Percentiles rank a stretch among this genome's conserved stretches.
Conservation (phyloP, 2,113 vertebrate species). For the Aspidoscelis tigris region DNA sequence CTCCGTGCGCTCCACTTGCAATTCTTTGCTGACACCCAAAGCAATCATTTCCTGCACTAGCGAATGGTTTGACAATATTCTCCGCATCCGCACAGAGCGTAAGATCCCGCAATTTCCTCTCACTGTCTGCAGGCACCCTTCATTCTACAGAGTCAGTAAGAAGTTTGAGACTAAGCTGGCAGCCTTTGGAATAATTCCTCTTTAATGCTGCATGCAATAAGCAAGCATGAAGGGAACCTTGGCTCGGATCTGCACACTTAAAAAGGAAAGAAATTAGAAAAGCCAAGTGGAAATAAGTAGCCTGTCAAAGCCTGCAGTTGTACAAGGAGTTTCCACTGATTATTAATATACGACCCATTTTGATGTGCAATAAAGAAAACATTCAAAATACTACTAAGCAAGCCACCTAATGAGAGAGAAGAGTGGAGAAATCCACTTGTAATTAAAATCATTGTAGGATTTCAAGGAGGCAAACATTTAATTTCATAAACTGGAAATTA, state of each 20-base stretch:
- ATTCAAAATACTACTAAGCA: not conserved
- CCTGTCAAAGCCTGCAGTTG: not conserved
- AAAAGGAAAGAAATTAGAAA: not conserved
- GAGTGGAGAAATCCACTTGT: fast-evolving
- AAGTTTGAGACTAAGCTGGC: not conserved
- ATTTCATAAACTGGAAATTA: not conserved
- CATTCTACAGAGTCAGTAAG: not conserved
- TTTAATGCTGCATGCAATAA: not conserved
- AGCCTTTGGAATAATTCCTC: not conserved
- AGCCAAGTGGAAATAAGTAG: not conserved
- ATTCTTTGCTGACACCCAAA: no score
- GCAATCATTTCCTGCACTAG: no score
- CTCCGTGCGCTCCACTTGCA: no score
- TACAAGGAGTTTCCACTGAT: conserved; percentile 4
- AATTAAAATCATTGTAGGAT: not conserved
- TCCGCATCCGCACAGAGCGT: no score
- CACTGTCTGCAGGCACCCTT: no score
- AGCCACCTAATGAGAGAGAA: not conserved
- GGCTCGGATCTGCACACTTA: fast-evolving
- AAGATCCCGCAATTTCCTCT: no score
- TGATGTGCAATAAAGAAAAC: not conserved
- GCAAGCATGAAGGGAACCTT: fast-evolving
- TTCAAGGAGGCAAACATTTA: not conserved
- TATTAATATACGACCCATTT: conserved; percentile 13
- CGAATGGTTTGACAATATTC: no score